phyloP scores from a whole-genome alignment of 2,113 vertebrate genomes.

The Mirza zaza region DNA sequence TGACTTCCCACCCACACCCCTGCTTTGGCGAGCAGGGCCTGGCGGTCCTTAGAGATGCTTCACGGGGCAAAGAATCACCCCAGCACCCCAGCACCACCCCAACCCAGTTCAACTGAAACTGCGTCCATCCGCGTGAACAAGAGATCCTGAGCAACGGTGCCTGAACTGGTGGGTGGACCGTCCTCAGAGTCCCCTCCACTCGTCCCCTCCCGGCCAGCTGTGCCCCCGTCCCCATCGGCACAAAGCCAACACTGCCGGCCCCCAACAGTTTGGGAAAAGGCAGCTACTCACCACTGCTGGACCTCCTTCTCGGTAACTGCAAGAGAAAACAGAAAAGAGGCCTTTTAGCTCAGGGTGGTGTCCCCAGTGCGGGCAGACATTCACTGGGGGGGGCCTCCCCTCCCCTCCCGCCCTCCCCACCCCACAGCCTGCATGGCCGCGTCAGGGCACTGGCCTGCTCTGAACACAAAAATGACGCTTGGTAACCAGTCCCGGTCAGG shows the following conservation, averaged over 20 bases:
- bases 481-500: not conserved
- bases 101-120: not conserved
- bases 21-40: not conserved
- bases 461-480: not conserved
- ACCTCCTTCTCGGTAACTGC: slow-evolving; percentile 97
- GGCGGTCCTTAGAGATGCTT: not conserved
- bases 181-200: fast-evolving
- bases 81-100: no score
- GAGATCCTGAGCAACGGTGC: not conserved
- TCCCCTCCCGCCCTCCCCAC: not conserved
- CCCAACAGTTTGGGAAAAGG: fast-evolving
- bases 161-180: not conserved
- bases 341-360: slow-evolving; percentile 18
- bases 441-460: not conserved
- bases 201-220: not conserved
- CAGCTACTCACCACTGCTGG: slow-evolving; percentile 94
- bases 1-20: not conserved
- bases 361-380: not conserved
- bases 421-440: fast-evolving
- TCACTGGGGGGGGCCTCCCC: not conserved
- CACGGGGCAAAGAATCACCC: not conserved
- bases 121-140: fast-evolving
- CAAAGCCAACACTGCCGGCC: not conserved
- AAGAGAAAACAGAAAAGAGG: slow-evolving; percentile 81
- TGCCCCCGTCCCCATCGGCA: not conserved